These are phyloP conservation scores for Saxidomus purpurata DNA, from an alignment of 1,140 invertebrate species.

Conservation along the genomic window DNA sequence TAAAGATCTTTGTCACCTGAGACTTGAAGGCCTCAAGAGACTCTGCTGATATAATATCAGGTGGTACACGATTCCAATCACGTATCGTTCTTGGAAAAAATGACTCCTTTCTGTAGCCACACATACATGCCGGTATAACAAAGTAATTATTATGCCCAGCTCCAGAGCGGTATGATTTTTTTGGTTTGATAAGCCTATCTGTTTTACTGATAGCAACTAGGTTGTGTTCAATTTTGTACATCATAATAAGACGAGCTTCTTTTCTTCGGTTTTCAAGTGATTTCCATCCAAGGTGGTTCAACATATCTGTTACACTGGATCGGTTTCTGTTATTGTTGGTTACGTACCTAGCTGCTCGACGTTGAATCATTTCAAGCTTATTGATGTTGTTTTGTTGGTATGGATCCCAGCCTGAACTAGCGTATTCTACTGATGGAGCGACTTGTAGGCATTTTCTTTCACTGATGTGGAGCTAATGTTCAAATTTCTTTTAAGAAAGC, in stretches of 20 bases:
- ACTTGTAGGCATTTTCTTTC: neutral
- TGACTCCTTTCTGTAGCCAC: neutral
- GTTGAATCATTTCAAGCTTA: slow-evolving; percentile 5
- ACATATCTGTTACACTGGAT: neutral
- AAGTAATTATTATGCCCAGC: neutral
- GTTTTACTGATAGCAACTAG: neutral
- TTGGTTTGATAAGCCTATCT: neutral
- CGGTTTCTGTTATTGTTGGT: neutral
- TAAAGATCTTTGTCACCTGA: neutral
- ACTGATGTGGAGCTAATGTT: neutral
- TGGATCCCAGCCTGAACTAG: neutral
- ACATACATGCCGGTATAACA: neutral
- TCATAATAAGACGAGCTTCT: neutral
- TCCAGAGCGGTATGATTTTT: neutral
- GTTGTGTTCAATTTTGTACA: slow-evolving; percentile 20
- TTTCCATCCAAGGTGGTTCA: neutral
- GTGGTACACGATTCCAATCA: neutral
- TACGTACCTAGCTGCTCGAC: slow-evolving; percentile 8
- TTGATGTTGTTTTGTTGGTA: neutral
- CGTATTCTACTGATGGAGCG: neutral
- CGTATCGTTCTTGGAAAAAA: neutral
- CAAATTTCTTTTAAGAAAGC: neutral
- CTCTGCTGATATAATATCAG: neutral
- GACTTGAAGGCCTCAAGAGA: neutral
- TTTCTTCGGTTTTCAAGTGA: neutral